Percentiles rank a stretch among this genome's conserved stretches.
Conservation (phyloP, 2,797 vertebrate genomes). For the Orientallactaga sibirica region DNA sequence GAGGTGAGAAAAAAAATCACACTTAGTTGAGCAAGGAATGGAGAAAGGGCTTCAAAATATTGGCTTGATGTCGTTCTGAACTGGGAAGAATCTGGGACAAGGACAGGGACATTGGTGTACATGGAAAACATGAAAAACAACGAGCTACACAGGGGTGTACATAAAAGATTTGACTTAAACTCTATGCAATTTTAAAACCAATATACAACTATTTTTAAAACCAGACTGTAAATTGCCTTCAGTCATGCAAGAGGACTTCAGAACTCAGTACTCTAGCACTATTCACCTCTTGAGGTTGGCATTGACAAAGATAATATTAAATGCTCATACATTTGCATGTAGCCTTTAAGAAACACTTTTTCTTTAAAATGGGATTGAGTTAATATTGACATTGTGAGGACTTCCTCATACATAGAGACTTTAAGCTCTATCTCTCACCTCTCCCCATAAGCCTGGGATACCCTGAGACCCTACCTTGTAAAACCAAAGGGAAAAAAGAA, state of each 20-base stretch:
- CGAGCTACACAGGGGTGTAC: not conserved
- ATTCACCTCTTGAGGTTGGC: not conserved
- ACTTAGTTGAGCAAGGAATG: no score
- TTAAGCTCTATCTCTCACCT: not conserved
- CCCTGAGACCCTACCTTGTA: no score
- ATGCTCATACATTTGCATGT: not conserved
- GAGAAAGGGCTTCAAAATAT: not conserved
- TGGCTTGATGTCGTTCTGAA: not conserved
- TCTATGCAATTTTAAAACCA: not conserved
- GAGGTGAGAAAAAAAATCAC: not conserved
- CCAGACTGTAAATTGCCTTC: not conserved
- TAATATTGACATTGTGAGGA: not conserved
- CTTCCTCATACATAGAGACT: not conserved
- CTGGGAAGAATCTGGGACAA: not conserved
- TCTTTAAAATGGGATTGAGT: not conserved
- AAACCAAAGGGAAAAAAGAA: no score
- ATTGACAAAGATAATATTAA: slow-evolving; percentile 6
- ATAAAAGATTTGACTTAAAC: no score
- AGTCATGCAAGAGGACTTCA: not conserved
- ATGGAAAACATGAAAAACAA: not conserved
- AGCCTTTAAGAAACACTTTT: no score
- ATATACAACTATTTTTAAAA: not conserved
- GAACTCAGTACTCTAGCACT: not conserved
- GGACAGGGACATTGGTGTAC: not conserved
- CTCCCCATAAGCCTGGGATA: no score